Percentiles rank a stretch among this genome's conserved stretches.
Conservation (phyloP, 1,140 invertebrate genomes). For the Pemphigus obesinymphae region DNA sequence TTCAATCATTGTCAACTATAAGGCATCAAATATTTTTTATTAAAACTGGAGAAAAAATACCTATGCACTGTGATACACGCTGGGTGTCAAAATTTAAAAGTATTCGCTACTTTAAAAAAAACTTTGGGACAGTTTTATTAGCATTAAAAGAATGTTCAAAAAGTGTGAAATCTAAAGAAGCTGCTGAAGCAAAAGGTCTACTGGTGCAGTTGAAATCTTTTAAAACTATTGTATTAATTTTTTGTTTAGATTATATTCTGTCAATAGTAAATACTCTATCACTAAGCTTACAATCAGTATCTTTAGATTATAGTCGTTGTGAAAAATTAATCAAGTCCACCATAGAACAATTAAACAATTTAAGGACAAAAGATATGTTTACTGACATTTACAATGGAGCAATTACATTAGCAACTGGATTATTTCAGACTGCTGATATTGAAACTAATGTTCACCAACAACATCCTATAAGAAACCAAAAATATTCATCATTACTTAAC, state of each 20-base stretch:
- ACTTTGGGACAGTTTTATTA: neutral
- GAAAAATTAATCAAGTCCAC: constrained; percentile 20
- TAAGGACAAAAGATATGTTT: constrained; percentile 17
- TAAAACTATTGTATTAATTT: constrained; percentile 14
- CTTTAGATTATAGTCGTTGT: constrained; percentile 19
- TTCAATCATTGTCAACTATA: neutral
- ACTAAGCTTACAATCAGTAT: constrained; percentile 15
- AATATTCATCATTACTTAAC: constrained; percentile 13
- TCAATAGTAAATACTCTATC: constrained; percentile 22
- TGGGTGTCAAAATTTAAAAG: no score
- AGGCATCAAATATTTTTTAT: no score
- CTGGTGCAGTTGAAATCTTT: constrained; percentile 1
- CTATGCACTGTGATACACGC: no score
- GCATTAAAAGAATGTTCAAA: constrained; percentile 12
- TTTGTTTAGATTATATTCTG: constrained; percentile 21
- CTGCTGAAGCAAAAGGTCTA: constrained; percentile 5
- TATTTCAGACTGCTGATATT: no score
- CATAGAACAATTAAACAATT: constrained; percentile 22
- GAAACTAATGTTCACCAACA: constrained; percentile 1
- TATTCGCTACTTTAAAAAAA: no score
- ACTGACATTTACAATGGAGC: constrained; percentile 21
- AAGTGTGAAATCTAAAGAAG: constrained; percentile 16
- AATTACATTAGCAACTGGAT: neutral
- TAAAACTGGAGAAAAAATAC: no score
- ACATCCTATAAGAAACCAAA: neutral